Base-by-base conservation (phyloP, 1,140 invertebrate species). In the Bombus picipes region DNA sequence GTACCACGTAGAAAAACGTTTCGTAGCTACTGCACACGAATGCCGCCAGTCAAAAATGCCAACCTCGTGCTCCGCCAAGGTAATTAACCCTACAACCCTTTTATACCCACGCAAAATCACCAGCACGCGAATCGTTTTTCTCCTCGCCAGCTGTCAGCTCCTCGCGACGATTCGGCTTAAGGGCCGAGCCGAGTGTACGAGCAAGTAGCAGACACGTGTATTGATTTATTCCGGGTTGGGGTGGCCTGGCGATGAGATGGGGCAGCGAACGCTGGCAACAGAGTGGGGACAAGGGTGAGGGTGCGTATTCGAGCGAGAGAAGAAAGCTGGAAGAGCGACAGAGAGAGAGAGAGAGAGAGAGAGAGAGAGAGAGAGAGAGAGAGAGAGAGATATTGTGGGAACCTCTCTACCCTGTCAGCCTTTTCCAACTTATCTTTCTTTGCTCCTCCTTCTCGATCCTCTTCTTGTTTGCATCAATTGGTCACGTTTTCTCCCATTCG, bases 131-230 rank as follows among this genome's bases (percentile, higher is more conserved):
- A 25, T 32, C n/a, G 22, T 39, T 57, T 47, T 47, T 32, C 32
- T 47, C 65, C 12, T 53, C 78, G 41, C 78, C 34, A 41, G 37
- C 3, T 73, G 82, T 77, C 62, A 22, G 25, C 62, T 75, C 41
- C 72, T 87, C 75, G 75, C 75, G 75, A 81, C 43, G 43, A 84
- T 88, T 90, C 87, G 85, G 88, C 89, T 92, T 93, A 94, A 94
- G 92, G 91, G 91, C 91, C 86, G 86, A 39, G 34, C 86, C 81
- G 70, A 83, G 79, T 89, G 88, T 92, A 92, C 91, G 32, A 92
- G 91, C 91, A 88, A 92, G 91, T 92, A 91, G 94, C 94, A 95
- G 94, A 95, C 94, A 95, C 94, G 92, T 95, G 93, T 95, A 95
- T 95, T 95, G 94, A 95, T 95, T 95, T 95, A 95, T 95, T 95